A percentile compares a stretch with the other conserved stretches of the same genome.
Evolutionary conservation across 2,888 invertebrate species (phyloP).

Genomic region (Actias luna): DNA sequence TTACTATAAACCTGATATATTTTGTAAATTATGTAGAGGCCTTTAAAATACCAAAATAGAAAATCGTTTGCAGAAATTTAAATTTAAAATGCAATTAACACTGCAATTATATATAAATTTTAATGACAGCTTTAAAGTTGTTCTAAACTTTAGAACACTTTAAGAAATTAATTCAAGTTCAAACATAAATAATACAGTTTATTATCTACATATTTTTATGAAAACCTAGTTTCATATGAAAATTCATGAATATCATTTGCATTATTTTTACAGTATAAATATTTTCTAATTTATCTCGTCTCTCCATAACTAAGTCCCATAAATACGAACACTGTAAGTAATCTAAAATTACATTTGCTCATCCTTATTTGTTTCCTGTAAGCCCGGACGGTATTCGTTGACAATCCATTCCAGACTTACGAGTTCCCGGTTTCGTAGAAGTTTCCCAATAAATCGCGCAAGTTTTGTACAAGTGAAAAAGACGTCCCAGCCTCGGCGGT

Average conservation of each 20-base stretch:
- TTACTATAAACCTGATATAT: too few species aligned
- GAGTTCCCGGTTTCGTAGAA: neutral
- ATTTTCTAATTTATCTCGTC: neutral
- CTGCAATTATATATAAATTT: too few species aligned
- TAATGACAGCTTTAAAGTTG: too few species aligned
- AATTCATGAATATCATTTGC: neutral
- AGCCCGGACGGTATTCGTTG: constrained; percentile 1
- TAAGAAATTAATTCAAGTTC: too few species aligned
- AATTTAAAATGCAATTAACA: too few species aligned
- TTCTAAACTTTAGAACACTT: too few species aligned
- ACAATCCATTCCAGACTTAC: neutral
- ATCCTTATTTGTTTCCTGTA: constrained; percentile 1
- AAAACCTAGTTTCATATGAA: too few species aligned
- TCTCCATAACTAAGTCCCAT: neutral
- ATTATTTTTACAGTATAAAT: neutral
- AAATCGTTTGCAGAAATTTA: too few species aligned
- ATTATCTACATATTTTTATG: too few species aligned
- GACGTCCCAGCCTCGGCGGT: constrained; percentile 35
- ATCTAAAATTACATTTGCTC: constrained; percentile 11
- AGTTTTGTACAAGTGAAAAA: constrained; percentile 63
- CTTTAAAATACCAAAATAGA: too few species aligned
- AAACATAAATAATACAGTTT: too few species aligned
- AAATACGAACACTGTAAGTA: constrained; percentile 12
- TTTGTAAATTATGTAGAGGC: too few species aligned
- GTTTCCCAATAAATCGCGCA: constrained; percentile 57